Evolutionary conservation across 35 echinoderm and acorn worm species (phyloP).

Genomic region (Heliocidaris erythrogramma): DNA sequence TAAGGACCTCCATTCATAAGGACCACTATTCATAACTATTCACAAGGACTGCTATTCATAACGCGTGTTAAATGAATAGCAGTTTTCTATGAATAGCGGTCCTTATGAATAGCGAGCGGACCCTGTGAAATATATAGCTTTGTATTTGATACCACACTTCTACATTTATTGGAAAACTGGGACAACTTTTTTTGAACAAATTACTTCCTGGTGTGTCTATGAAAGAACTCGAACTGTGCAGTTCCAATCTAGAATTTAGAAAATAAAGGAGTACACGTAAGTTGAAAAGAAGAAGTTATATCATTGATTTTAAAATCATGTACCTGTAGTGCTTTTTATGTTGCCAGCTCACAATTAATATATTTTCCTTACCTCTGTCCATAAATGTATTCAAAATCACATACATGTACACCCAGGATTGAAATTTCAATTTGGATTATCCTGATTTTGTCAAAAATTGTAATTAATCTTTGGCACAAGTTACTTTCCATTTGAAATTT

Average conservation of each 20-base stretch:
- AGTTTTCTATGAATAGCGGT: too few relatives aligned
- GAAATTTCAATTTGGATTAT: too few relatives aligned
- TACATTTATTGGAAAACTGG: not conserved
- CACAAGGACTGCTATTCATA: too few relatives aligned
- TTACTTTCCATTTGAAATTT: too few relatives aligned
- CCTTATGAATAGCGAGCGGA: too few relatives aligned
- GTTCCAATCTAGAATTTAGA: not conserved
- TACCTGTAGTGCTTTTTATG: not conserved
- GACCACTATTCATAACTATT: too few relatives aligned
- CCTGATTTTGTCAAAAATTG: too few relatives aligned
- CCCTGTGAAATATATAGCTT: too few relatives aligned
- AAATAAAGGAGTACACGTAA: not conserved
- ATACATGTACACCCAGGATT: not conserved
- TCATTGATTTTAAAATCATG: not conserved
- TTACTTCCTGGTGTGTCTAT: not conserved
- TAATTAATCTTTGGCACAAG: too few relatives aligned
- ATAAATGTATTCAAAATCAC: not conserved
- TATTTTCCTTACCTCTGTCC: not conserved
- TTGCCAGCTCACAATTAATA: not conserved
- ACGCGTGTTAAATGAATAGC: too few relatives aligned
- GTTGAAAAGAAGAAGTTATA: not conserved
- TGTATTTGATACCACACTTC: not conserved
- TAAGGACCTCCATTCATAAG: too few relatives aligned
- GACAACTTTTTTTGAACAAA: not conserved
- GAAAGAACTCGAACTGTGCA: not conserved